Base-by-base conservation (phyloP, 2,888 invertebrate species). In the Thysanoteuthis rhombus region DNA sequence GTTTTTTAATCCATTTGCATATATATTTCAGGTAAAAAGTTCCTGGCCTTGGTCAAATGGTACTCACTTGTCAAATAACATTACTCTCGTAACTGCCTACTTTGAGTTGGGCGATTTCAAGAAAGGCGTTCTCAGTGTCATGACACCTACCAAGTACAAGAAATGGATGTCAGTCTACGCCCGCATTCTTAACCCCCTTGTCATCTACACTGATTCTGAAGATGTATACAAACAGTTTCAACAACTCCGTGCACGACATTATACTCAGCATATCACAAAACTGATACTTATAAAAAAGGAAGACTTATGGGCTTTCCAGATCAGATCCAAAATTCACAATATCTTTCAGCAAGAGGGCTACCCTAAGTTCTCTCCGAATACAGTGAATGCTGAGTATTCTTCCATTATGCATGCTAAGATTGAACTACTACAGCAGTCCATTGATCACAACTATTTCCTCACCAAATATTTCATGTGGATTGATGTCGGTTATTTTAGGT, bases 341-440 rank as follows among this genome's bases (percentile, higher is more conserved):
- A 95, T 96, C 19, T 96, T 95, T 93, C 92, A 93, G 4, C 95
- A 95, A 92, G 95, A 95, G 19, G 95, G 94, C 36, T 96, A 96
- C 93, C 96, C 96, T 16, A 52, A 94, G 39, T 94, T 94, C 93
- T 94, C 94, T n/a, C 96, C 96, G 38, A 96, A 96, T 93, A 96
- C 96, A 4, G 95, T 96, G 16, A 94, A 95, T 32, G 95, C 96
- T 16, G 95, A 95, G 28, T 96, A 96, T 94, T 95, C 96, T 8
- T 96, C 96, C 93, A 95, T 95, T 58, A 96, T 96, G 96, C 96
- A 96, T 94, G 96, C 96, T 32, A 96, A 96, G 94, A 96, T 96
- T 94, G 96, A 96, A 93, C 93, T 96, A 25, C 94, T 96, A 92
- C 94, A 95, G 42, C 95, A 94, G 90, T 95, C 96, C 10, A 95